Percentiles rank a stretch among this genome's conserved stretches.
Evolutionary conservation across 2,797 vertebrate genomes (phyloP).

Genomic region (Syndactyla subalaris): DNA sequence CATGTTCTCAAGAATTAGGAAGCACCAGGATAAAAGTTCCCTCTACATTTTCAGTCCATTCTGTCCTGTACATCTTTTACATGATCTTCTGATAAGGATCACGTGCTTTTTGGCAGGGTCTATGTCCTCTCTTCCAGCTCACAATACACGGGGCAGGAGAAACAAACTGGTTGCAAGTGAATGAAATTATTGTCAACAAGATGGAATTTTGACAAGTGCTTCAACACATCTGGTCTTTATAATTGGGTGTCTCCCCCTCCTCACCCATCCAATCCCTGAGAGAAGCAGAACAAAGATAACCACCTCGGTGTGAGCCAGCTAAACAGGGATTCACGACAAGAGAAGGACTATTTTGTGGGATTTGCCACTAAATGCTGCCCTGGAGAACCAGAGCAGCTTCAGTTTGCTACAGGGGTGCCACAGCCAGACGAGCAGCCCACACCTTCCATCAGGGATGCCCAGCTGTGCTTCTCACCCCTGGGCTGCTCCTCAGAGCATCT

Average conservation of each 20-base stretch:
- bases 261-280: accelerated
- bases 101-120: accelerated
- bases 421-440: accelerated
- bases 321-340: background rate
- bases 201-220: background rate
- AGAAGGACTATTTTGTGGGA: background rate
- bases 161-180: background rate
- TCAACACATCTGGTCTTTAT: background rate
- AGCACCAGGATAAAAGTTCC: background rate
- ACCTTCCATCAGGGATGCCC: background rate
- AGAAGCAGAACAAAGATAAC: background rate
- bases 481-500: background rate
- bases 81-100: background rate
- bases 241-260: background rate
- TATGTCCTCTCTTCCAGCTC: background rate
- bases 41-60: background rate
- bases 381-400: background rate
- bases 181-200: background rate
- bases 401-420: background rate
- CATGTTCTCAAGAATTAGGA: background rate
- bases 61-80: background rate
- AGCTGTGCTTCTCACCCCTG: background rate
- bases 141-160: background rate
- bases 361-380: background rate
- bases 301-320: no score